A percentile compares a stretch with the other conserved stretches of the same genome.
Evolutionary conservation across 2,888 invertebrate species (phyloP).

Genomic region (Ethmia dodecea): DNA sequence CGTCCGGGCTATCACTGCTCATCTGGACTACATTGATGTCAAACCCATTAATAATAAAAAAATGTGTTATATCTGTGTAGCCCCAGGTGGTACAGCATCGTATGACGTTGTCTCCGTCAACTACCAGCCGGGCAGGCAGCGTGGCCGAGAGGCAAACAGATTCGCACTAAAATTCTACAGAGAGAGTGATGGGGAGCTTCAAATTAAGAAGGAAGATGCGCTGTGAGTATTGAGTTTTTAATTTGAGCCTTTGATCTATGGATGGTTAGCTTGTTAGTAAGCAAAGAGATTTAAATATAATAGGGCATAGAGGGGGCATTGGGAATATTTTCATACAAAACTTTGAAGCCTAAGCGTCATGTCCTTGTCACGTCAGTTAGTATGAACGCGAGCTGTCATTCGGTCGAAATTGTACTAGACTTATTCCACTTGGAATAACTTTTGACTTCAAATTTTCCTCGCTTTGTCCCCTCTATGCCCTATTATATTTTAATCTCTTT

Average conservation of each 20-base stretch:
- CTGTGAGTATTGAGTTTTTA: slow-evolving; percentile 55
- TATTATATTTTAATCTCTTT: too few species aligned
- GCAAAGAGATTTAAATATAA: too few species aligned
- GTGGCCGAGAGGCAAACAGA: slow-evolving; percentile 73
- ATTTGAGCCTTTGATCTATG: not conserved
- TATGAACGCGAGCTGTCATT: too few species aligned
- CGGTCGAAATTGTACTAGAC: too few species aligned
- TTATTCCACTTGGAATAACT: too few species aligned
- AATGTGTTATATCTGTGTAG: slow-evolving; percentile 26
- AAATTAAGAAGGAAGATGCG: slow-evolving; percentile 82
- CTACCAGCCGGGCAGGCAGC: slow-evolving; percentile 74
- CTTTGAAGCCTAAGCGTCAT: too few species aligned
- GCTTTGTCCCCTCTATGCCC: too few species aligned
- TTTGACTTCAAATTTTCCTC: too few species aligned
- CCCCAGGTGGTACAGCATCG: slow-evolving; percentile 34
- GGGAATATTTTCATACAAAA: too few species aligned
- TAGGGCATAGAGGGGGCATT: too few species aligned
- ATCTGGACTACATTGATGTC: not conserved
- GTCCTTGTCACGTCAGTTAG: too few species aligned
- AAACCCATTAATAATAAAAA: not conserved
- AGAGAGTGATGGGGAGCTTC: slow-evolving; percentile 86
- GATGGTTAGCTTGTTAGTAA: not conserved
- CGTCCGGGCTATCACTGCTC: too few species aligned
- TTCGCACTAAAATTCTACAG: slow-evolving; percentile 91
- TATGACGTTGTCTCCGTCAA: slow-evolving; percentile 76